Evolutionary conservation across 1,140 invertebrate species (phyloP).

Genomic region (Protaetia brevitarsis): DNA sequence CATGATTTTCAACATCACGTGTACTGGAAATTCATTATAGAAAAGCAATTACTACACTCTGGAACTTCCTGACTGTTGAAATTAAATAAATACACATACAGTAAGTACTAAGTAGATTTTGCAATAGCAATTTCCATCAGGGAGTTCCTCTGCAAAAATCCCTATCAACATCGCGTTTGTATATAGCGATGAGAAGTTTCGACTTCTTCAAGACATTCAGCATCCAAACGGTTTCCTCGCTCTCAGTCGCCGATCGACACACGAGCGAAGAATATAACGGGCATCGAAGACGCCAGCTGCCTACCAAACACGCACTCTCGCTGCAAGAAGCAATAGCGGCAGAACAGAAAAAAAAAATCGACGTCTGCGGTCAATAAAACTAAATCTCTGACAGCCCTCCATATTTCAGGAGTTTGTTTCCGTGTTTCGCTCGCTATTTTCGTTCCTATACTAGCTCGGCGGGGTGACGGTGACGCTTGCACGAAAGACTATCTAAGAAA

Average conservation of each 20-base stretch:
- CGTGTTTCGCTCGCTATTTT: constrained; percentile 33
- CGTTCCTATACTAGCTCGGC: background rate
- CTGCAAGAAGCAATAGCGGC: background rate
- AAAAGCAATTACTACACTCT: too few relatives aligned
- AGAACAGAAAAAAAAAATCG: constrained; percentile 37
- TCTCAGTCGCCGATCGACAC: constrained; percentile 16
- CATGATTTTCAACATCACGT: too few relatives aligned
- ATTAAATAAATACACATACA: too few relatives aligned
- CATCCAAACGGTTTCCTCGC: constrained; percentile 38
- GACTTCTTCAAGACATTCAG: too few relatives aligned
- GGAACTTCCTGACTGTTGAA: too few relatives aligned
- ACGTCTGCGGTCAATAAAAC: constrained; percentile 47
- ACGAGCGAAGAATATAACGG: background rate
- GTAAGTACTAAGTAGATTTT: too few relatives aligned
- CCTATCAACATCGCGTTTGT: too few relatives aligned
- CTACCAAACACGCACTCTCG: background rate
- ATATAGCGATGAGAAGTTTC: too few relatives aligned
- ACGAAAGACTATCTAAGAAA: constrained; percentile 22
- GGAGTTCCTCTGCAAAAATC: too few relatives aligned
- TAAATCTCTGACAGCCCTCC: constrained; percentile 44
- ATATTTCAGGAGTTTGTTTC: constrained; percentile 37
- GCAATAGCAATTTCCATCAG: too few relatives aligned
- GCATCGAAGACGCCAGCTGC: constrained; percentile 32
- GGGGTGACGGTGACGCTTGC: background rate
- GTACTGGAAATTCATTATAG: too few relatives aligned